Conservation (phyloP, 2,113 vertebrate genomes). For the Silurus glanis region DNA sequence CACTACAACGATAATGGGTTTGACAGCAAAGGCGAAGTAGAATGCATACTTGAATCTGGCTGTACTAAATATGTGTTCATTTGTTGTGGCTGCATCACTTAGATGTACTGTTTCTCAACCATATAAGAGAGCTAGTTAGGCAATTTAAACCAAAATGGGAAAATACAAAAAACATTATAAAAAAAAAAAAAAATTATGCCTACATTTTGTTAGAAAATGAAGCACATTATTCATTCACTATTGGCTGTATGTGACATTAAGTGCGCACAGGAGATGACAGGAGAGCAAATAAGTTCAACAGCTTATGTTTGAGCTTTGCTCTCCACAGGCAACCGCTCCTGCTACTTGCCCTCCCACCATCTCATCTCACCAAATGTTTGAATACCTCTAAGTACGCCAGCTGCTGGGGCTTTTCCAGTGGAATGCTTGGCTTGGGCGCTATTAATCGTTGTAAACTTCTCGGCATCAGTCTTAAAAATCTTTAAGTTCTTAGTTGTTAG, state of each 20-base stretch:
- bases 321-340: slow-evolving; percentile 36
- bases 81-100: neutral
- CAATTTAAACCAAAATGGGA: neutral
- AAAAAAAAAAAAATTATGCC: neutral
- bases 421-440: slow-evolving; percentile 28
- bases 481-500: neutral
- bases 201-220: slow-evolving; percentile 7
- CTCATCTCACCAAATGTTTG: slow-evolving; percentile 43
- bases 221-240: slow-evolving; percentile 24
- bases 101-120: neutral
- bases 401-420: slow-evolving; percentile 32
- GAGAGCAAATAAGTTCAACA: slow-evolving; percentile 20
- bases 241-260: slow-evolving; percentile 34
- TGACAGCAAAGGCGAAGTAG: neutral
- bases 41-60: neutral
- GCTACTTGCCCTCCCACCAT: slow-evolving; percentile 16
- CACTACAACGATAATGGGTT: slow-evolving; percentile 7
- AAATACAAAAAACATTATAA: neutral
- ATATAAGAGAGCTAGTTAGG: neutral
- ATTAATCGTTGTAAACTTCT: slow-evolving; percentile 4
- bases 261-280: slow-evolving; percentile 36
- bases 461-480: neutral
- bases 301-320: slow-evolving; percentile 42
- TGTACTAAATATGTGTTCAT: neutral
- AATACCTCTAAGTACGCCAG: slow-evolving; percentile 35